Conservation (phyloP, 2,113 vertebrate genomes). For the Vireo altiloquus region DNA sequence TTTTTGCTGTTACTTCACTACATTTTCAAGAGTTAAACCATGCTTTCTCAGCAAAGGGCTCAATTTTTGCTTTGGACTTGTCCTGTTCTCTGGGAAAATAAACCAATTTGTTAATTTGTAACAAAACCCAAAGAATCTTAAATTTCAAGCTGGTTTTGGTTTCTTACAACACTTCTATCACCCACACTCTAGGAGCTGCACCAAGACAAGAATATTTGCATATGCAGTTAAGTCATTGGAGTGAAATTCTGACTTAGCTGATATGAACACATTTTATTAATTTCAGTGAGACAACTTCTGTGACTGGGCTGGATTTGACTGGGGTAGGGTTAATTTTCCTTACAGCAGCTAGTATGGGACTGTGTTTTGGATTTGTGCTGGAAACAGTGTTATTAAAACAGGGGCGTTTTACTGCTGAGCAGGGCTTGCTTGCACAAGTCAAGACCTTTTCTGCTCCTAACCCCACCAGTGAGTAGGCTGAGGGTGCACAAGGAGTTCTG, state of each 20-base stretch:
- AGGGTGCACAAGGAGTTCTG: neutral
- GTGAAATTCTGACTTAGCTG: neutral
- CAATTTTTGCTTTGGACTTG: neutral
- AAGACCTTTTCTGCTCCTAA: neutral
- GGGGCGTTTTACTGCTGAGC: neutral
- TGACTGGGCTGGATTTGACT: neutral
- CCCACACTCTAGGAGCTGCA: neutral
- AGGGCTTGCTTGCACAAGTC: neutral
- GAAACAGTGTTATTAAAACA: neutral
- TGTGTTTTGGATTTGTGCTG: neutral
- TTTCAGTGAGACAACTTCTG: neutral
- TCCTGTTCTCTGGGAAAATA: neutral
- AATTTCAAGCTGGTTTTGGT: neutral
- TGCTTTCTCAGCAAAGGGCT: neutral
- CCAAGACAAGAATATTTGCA: neutral
- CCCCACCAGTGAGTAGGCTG: neutral
- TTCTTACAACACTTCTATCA: neutral
- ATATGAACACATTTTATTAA: neutral
- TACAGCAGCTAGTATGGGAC: neutral
- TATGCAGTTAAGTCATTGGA: neutral
- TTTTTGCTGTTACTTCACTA: neutral
- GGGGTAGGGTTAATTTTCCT: neutral
- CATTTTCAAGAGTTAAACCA: neutral
- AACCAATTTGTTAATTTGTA: neutral
- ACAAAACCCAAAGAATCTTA: neutral